Percentiles rank a stretch among this genome's conserved stretches.
These are phyloP conservation scores for Podarcis raffonei DNA, from an alignment of 2,113 vertebrate genomes.

Conservation along the genomic window DNA sequence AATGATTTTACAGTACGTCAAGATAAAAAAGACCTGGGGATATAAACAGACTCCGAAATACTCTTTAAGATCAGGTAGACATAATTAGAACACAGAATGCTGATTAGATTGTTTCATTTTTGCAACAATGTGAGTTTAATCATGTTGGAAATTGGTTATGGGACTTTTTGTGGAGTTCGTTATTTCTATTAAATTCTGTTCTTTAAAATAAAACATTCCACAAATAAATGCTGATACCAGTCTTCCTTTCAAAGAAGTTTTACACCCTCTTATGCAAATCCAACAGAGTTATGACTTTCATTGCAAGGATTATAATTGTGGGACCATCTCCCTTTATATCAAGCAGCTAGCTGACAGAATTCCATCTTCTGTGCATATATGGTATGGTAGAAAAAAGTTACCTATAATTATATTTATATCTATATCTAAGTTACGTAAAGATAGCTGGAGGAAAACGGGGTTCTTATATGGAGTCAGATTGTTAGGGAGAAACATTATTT, in stretches of 20 bases:
- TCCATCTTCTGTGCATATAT: not conserved
- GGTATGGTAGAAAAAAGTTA: not conserved
- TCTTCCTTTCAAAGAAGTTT: not conserved
- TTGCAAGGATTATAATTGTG: not conserved
- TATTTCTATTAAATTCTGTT: conserved; percentile 51
- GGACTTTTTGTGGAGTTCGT: conserved; percentile 61
- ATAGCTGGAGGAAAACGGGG: too few species aligned
- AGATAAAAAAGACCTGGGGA: conserved; percentile 66
- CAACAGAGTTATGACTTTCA: not conserved
- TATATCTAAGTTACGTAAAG: not conserved
- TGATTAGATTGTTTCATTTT: conserved; percentile 73
- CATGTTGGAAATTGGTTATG: conserved; percentile 61
- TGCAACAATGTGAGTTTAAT: conserved; percentile 60
- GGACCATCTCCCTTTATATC: not conserved
- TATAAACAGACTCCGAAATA: conserved; percentile 67
- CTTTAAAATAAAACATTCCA: conserved; percentile 55
- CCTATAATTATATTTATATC: too few species aligned
- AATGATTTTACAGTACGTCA: conserved; percentile 52
- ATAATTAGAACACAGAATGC: conserved; percentile 70
- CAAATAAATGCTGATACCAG: conserved; percentile 42
- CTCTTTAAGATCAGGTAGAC: conserved; percentile 60
- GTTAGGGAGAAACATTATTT: too few species aligned
- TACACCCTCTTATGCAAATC: not conserved
- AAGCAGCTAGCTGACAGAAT: not conserved
- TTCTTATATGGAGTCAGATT: too few species aligned